A percentile compares a stretch with the other conserved stretches of the same genome.
Conservation (phyloP, 2,113 vertebrate genomes). For the Ellobius talpinus region DNA sequence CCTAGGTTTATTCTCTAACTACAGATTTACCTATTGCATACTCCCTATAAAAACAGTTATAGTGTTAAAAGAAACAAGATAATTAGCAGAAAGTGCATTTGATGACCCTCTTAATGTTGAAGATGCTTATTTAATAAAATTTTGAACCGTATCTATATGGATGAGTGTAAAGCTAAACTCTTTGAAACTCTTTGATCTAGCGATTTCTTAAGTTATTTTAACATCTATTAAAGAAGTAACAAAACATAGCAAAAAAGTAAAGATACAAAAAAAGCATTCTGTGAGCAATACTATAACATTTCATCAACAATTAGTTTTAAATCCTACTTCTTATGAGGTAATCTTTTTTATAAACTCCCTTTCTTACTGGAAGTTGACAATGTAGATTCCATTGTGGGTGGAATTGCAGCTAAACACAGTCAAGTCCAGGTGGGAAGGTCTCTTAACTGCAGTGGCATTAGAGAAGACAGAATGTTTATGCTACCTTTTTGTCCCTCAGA, state of each 20-base stretch:
- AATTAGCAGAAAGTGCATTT: not conserved
- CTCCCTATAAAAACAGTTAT: not conserved
- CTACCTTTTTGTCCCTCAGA: not conserved
- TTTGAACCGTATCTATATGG: not conserved
- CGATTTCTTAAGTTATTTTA: not conserved
- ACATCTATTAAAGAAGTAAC: conserved; percentile 15
- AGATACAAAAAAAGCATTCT: not conserved
- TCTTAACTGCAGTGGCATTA: not conserved
- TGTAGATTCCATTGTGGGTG: not conserved
- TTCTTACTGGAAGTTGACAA: conserved; percentile 52
- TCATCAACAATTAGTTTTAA: conserved; percentile 38
- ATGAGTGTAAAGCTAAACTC: not conserved
- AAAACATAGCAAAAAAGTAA: not conserved
- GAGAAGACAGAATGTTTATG: not conserved
- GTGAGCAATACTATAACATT: not conserved
- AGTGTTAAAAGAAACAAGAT: not conserved
- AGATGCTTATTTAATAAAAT: conserved; percentile 33
- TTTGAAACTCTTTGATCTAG: conserved; percentile 6
- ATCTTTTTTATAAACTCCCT: conserved; percentile 48
- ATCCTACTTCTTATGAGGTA: conserved; percentile 23
- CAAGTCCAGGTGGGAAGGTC: not conserved
- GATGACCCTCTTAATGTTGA: not conserved
- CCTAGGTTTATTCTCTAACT: not conserved
- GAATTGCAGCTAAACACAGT: not conserved
- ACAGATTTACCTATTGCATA: not conserved